Evolutionary conservation across 2,888 invertebrate genomes (phyloP), one percentile per base, ranked within the genome.

Genomic region (Osedax fenrisi): DNA sequence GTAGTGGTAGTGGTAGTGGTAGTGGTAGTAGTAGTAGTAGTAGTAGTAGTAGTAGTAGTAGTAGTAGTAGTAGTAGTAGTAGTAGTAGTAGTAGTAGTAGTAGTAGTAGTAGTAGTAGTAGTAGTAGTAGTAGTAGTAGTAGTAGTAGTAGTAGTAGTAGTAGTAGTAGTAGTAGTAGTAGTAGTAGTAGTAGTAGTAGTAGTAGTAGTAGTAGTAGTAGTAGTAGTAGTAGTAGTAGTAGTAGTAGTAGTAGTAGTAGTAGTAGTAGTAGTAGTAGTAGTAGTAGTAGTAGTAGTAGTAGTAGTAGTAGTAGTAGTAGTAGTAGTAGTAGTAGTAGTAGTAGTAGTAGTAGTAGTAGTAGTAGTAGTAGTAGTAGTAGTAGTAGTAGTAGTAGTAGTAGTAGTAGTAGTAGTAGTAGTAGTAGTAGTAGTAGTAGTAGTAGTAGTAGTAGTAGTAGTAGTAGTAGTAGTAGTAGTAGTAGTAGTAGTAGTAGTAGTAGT

Each of bases 91-190:
- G 3, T 61, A 61, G 3, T 61, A 61, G 3, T 61, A 61, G 3
- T 61, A 61, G 61, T 61, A 5, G 61, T 61, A 61, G 5, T 61
- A 61, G 61, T 3, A 22, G 61, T 61, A 61, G 61, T 61, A 61
- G 61, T 61, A 61, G 61, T 61, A 61, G 61, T 61, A 61, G 61
- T 61, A 61, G 61, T 61, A 61, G 61, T 61, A 61, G 61, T 61
- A 5, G 61, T 61, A 61, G 61, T 61, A 61, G 61, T 61, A 61
- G 61, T 61, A 5, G 61, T 61, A 61, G 61, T 61, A 61, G 61
- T 61, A 61, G 61, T 61, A 61, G 61, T 61, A 61, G 61, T 61
- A 61, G 61, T 61, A 22, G 61, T 61, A 5, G 5, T 61, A 61
- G 61, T 61, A 61, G 61, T 61, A 5, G 61, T 61, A 61, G 61